Evolutionary conservation across 2,113 vertebrate genomes (phyloP), one percentile per base, ranked within the genome.

Genomic region (Acanthisitta chloris): DNA sequence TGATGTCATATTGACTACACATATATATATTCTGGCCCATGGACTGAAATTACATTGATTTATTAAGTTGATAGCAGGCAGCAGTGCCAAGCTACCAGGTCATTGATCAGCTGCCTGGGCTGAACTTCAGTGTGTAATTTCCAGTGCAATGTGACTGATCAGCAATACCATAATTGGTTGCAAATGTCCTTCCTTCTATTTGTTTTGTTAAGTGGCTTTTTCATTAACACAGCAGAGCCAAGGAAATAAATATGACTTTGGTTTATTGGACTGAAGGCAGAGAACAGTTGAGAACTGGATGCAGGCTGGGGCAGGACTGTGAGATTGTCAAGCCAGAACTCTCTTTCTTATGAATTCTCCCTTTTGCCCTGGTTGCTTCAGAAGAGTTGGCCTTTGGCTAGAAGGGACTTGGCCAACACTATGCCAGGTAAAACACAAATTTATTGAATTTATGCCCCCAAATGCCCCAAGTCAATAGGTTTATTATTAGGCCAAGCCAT

Each of bases 121-220:
- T 97, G 96, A 96, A 93, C 94, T 95, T 97, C 96, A 97, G 52
- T 57, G 6, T 97, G 96, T 94, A 96, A 96, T 97, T 97, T 97
- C 95, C 97, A 98, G 96, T 79, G 40, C 96, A 97, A 96, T 97
- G 93, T 98, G 98, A 97, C 97, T 96, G 97, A 98, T 98, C 97
- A 98, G 98, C 97, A 98, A 97, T 98, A 96, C 95, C 86, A 52
- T 98, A 97, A 98, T 97, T 97, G 98, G 97, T 98, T 98, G 97
- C 98, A 98, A 98, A 98, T 98, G 97, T 98, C 97, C 95, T 91
- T 81, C 95, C 94, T 96, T 92, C 86, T 96, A 69, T 97, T 98
- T 97, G 96, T 97, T 97, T 97, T 94, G 92, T 91, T 83, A 91
- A 97, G 93, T 95, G 94, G 97, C 96, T 97, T 97, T 98, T 97